Conservation (phyloP, 2,888 invertebrate genomes). For the Drosophila pseudotalamancana region DNA sequence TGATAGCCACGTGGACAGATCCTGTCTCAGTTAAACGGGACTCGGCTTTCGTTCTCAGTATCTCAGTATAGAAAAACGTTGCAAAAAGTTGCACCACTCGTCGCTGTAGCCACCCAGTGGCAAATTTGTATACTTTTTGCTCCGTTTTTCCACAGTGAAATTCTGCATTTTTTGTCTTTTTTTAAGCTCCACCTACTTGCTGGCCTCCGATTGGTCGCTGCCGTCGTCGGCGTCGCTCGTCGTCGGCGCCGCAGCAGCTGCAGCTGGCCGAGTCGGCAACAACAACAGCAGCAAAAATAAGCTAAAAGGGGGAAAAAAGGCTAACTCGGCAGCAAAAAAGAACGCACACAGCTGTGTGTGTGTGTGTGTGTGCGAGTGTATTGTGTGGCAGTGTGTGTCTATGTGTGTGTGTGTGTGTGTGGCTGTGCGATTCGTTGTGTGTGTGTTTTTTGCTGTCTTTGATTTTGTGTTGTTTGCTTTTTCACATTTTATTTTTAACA, state of each 20-base stretch:
- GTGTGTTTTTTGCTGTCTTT: constrained; percentile 56
- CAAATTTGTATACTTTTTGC: constrained; percentile 59
- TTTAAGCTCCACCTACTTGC: constrained; percentile 83
- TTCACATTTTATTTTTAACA: constrained; percentile 82
- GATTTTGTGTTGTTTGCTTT: constrained; percentile 75
- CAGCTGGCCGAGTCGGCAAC: constrained; percentile 37
- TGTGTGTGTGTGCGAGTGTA: constrained; percentile 17
- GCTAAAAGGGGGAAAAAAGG: constrained; percentile 74
- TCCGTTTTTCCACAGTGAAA: constrained; percentile 63
- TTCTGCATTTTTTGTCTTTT: constrained; percentile 78
- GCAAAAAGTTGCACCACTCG: constrained; percentile 65
- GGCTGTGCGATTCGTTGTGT: constrained; percentile 23
- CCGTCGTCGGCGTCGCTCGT: constrained; percentile 34
- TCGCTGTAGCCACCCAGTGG: constrained; percentile 44
- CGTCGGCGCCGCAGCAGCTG: constrained; percentile 40
- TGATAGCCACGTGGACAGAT: constrained; percentile 6
- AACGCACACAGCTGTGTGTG: constrained; percentile 18
- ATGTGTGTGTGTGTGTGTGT: constrained; percentile 19
- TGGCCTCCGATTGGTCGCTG: constrained; percentile 80
- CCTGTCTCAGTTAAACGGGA: constrained; percentile 23
- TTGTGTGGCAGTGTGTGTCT: constrained; percentile 23
- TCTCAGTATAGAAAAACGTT: constrained; percentile 79
- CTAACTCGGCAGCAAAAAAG: constrained; percentile 76
- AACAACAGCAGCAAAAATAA: constrained; percentile 45
- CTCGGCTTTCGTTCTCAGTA: constrained; percentile 30